Evolutionary conservation across 1,140 invertebrate genomes (phyloP), one percentile per base, ranked within the genome.

Genomic region (Magallana ariakensis): DNA sequence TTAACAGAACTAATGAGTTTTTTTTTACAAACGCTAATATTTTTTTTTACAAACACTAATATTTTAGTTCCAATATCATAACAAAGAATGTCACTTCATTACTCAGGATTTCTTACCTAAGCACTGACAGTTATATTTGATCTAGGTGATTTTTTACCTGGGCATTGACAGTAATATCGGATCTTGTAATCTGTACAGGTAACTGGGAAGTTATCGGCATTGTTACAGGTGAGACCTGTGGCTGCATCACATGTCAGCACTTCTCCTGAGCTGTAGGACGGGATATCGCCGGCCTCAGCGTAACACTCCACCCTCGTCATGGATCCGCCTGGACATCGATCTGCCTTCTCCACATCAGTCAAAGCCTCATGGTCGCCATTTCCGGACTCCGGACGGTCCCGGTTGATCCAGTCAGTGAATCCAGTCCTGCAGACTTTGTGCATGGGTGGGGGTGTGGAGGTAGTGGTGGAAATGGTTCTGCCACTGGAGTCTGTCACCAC

Each of bases 111-210:
- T n/a, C n/a, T n/a, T n/a, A n/a, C n/a, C n/a, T n/a, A n/a, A n/a
- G n/a, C n/a, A n/a, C n/a, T n/a, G n/a, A n/a, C n/a, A n/a, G n/a
- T n/a, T n/a, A n/a, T n/a, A n/a, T n/a, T n/a, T n/a, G n/a, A n/a
- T n/a, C n/a, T n/a, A 60, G 9, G 6, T 60, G 0, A 13, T 56
- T 81, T 70, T 13, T 46, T 84, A 66, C 60, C 26, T 60, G 7
- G 56, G 87, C 95, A 95, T 26, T 93, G 75, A 81, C 95, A 95
- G 83, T 92, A 90, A 75, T 95, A 94, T 87, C 94, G 91, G 75
- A 95, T 92, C 90, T 95, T 94, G 88, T 94, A 94, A 89, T 95
- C 94, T 15, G 89, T 85, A 85, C 95, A 95, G 53, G 87, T 85
- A 66, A 92, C 85, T 5, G 90, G 92, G 83, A 85, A 84, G 81